Conservation (phyloP, 2,888 invertebrate genomes). For the Trachelus tabidus region DNA sequence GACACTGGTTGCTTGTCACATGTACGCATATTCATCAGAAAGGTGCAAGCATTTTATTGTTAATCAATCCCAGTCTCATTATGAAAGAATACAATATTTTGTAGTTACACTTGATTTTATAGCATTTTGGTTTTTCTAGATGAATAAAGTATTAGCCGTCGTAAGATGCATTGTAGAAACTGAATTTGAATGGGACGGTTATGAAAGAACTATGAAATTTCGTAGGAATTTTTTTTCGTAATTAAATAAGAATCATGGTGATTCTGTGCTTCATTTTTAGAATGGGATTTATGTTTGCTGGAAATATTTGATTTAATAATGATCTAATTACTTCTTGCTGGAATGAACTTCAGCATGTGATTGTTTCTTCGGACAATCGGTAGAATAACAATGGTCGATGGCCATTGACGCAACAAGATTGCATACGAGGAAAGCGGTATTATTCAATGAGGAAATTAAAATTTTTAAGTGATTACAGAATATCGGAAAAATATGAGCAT, state of each 20-base stretch:
- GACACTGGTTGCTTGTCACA: conserved; percentile 40
- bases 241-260: no score
- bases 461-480: neutral
- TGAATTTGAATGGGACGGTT: neutral
- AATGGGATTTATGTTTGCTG: no score
- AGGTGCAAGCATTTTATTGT: neutral
- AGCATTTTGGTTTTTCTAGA: neutral
- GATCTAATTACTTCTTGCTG: neutral
- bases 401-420: neutral
- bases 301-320: no score
- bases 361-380: neutral
- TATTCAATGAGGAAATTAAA: neutral
- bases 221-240: no score
- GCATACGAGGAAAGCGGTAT: neutral
- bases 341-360: neutral
- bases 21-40: conserved; percentile 42
- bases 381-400: neutral
- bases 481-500: neutral
- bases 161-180: neutral
- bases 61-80: neutral
- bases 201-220: neutral
- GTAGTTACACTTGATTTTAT: neutral
- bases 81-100: neutral
- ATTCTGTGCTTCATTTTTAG: no score
- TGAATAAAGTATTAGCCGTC: neutral